Evolutionary conservation across 2,113 vertebrate species (phyloP), one percentile per base, ranked within the genome.

Genomic region (Uria lomvia): DNA sequence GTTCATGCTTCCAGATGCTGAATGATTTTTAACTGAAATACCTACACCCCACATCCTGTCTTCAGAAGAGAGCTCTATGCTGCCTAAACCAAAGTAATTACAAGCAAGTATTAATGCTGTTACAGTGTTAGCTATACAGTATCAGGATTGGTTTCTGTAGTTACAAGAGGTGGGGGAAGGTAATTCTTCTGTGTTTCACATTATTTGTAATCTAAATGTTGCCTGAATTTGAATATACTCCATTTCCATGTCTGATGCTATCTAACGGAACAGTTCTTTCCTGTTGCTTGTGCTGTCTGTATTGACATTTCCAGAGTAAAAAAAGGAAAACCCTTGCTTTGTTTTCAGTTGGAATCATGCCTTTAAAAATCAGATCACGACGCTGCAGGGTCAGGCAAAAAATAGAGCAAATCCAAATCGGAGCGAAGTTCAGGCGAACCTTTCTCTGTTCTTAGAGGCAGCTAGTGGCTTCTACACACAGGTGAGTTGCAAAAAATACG

Each of bases 321-420:
- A 83, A 71, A 52, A 42, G 6, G 75, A 87, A 95, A 97, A 96
- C 38, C 30, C 74, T 94, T 65, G 36, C 95, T 94, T 93, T 97
- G 80, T 96, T 97, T 97, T 80, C 98, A 99, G 99, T 96, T 99
- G 99, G 99, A 99, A 99, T 97, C 99, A 99, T 96, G 99, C 99
- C 94, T 99, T 99, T 97, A 99, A 99, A 98, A 99, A 99, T 98
- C 99, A 99, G 98, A 99, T 99, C 98, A 99, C 99, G 40, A 99
- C 99, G 45, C 98, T 99, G 89, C 99, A 99, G 98, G 99, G 99
- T 98, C 99, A 99, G 97, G 99, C 99, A 87, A 99, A 99, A 98
- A 99, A 99, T 97, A 98, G 99, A 96, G 98, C 99, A 97, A 99
- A 99, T 98, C 99, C 99, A 50, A 99, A 99, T 98, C 98, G 99